These are phyloP conservation scores for Trypoxylus dichotomus DNA, from an alignment of 1,140 invertebrate species.

Conservation along the genomic window DNA sequence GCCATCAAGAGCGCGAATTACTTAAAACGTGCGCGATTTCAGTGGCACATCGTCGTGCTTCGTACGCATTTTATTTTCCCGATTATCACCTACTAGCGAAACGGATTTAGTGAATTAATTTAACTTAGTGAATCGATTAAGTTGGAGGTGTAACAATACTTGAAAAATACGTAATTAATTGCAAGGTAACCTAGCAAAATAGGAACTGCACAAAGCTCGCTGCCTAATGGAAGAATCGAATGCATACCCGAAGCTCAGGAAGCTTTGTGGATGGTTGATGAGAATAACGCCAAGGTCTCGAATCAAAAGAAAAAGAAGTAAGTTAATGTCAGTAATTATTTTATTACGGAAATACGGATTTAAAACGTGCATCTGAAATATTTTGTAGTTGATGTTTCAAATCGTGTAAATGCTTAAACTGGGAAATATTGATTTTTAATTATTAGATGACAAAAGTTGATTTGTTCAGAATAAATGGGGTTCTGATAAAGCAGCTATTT, in stretches of 20 bases:
- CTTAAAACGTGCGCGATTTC: conserved; percentile 12
- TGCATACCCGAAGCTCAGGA: conserved; percentile 45
- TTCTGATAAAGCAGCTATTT: too few species aligned
- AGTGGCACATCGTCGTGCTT: background rate
- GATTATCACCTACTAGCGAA: background rate
- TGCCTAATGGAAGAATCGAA: conserved; percentile 40
- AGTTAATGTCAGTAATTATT: background rate
- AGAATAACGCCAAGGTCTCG: conserved; percentile 43
- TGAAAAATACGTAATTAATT: background rate
- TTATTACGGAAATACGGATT: background rate
- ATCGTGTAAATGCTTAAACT: too few species aligned
- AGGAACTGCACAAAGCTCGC: conserved; percentile 46
- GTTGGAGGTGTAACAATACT: background rate
- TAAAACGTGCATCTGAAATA: too few species aligned
- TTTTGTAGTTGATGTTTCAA: too few species aligned
- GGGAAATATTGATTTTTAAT: too few species aligned
- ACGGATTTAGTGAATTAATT: background rate
- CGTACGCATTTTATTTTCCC: background rate
- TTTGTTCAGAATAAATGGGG: too few species aligned
- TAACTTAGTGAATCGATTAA: background rate
- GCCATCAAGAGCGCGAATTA: background rate
- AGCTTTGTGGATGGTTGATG: conserved; percentile 47
- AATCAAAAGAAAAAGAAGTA: conserved; percentile 51
- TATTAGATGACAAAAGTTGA: too few species aligned
- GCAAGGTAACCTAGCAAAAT: conserved; percentile 38